phyloP scores from a whole-genome alignment of 2,113 vertebrate species.

The Bagarius yarrelli region DNA sequence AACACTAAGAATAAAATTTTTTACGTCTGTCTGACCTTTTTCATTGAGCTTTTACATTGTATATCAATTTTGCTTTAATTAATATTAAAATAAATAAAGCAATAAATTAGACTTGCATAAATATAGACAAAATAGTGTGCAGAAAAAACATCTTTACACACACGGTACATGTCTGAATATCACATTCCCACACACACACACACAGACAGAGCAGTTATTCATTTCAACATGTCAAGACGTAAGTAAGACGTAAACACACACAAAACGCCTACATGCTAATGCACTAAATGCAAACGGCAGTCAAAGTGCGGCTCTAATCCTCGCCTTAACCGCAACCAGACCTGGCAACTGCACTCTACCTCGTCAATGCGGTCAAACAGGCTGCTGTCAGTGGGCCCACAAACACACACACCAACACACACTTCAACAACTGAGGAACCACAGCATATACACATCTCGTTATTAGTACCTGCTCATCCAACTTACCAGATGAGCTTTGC shows the following conservation, averaged over 20 bases:
- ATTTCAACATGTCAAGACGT: conserved; percentile 25
- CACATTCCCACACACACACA: background rate
- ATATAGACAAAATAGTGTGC: background rate
- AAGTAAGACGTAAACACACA: conserved; percentile 37
- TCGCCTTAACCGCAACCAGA: conserved; percentile 43
- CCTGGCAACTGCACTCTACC: conserved; percentile 24
- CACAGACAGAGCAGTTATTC: conserved; percentile 20
- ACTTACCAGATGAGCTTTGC: background rate
- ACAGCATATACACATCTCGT: background rate
- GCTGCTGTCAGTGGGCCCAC: conserved; percentile 23
- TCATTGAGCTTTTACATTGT: too few species aligned
- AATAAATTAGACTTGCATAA: too few species aligned
- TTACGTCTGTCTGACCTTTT: too few species aligned
- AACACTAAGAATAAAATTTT: too few species aligned
- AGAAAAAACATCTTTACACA: background rate
- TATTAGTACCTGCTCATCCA: background rate
- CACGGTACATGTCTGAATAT: background rate
- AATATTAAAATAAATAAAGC: too few species aligned
- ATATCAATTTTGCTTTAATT: too few species aligned
- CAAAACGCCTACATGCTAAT: conserved; percentile 20
- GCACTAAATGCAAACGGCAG: conserved; percentile 13
- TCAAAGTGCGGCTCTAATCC: conserved; percentile 18
- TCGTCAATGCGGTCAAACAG: conserved; percentile 32
- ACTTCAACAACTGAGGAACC: background rate
- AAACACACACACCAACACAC: conserved; percentile 4